phyloP scores from a whole-genome alignment of 2,888 invertebrate genomes.

The Brachypterus glaber region DNA sequence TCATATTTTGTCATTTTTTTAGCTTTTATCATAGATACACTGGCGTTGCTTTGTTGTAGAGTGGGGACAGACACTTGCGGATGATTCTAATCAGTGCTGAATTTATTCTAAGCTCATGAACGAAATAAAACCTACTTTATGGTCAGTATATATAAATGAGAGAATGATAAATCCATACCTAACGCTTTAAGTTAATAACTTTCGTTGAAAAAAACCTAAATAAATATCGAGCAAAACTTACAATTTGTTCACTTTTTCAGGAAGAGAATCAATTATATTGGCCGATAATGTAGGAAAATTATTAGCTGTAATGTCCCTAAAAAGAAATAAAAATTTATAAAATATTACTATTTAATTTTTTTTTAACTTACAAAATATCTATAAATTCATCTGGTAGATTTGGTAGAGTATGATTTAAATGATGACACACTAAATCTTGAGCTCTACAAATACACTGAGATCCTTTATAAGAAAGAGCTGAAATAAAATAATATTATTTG shows the following conservation, averaged over 20 bases:
- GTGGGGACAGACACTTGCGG: no score
- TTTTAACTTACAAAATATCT: slow-evolving; percentile 39
- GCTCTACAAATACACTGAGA: slow-evolving; percentile 39
- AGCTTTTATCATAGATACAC: no score
- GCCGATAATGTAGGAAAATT: slow-evolving; percentile 34
- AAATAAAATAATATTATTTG: slow-evolving; percentile 7
- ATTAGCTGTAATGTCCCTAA: slow-evolving; percentile 43
- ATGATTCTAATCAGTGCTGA: no score
- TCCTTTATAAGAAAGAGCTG: slow-evolving; percentile 32
- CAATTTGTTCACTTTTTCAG: slow-evolving; percentile 37
- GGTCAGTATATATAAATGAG: no score
- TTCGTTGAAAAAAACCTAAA: no score
- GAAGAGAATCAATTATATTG: slow-evolving; percentile 30
- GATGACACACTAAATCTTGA: slow-evolving; percentile 39
- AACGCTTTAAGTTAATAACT: no score
- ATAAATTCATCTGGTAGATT: slow-evolving; percentile 35
- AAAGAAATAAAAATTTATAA: slow-evolving; percentile 19
- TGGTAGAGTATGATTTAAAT: slow-evolving; percentile 36
- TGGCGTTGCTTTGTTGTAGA: no score
- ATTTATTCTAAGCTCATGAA: no score
- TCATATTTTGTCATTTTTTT: no score
- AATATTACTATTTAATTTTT: slow-evolving; percentile 3
- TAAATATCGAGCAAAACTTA: slow-evolving; percentile 39
- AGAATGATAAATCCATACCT: no score
- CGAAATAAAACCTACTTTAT: no score